A percentile compares a stretch with the other conserved stretches of the same genome.
Conservation (phyloP, 2,797 vertebrate genomes). For the Odontamblyopus lacepedii region DNA sequence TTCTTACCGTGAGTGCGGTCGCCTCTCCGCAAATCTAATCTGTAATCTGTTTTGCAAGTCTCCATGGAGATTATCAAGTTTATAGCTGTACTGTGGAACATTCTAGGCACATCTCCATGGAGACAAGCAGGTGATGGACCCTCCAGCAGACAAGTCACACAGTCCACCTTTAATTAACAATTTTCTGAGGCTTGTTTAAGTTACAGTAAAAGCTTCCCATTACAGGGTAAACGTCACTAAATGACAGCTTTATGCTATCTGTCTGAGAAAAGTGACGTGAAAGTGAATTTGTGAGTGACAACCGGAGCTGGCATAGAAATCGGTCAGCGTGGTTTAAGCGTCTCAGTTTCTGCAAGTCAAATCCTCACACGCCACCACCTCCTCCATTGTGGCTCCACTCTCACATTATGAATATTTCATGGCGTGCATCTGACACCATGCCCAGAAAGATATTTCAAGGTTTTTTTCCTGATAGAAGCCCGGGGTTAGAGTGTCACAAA, state of each 20-base stretch:
- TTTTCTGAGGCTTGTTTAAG: slow-evolving; percentile 15
- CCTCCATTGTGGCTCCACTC: slow-evolving; percentile 71
- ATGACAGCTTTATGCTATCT: slow-evolving; percentile 47
- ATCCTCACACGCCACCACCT: slow-evolving; percentile 63
- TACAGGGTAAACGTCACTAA: slow-evolving; percentile 44
- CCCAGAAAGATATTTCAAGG: slow-evolving; percentile 72
- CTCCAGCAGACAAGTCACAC: no score
- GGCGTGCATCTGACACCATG: slow-evolving; percentile 73
- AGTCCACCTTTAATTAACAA: neutral
- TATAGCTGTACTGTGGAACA: no score
- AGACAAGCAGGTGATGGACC: no score
- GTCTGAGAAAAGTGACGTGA: slow-evolving; percentile 47
- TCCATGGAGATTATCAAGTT: no score
- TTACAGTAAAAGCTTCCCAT: slow-evolving; percentile 27
- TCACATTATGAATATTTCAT: slow-evolving; percentile 78
- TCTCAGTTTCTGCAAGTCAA: slow-evolving; percentile 73
- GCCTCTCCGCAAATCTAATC: no score
- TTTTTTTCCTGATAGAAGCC: slow-evolving; percentile 62
- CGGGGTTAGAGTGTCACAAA: slow-evolving; percentile 72
- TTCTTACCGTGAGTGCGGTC: no score
- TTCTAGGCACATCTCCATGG: no score
- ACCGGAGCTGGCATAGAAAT: slow-evolving; percentile 59
- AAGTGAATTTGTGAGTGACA: slow-evolving; percentile 68
- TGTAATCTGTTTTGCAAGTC: no score
- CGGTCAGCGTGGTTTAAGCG: slow-evolving; percentile 62